Evolutionary conservation across 2,113 vertebrate species (phyloP), one percentile per base, ranked within the genome.

Genomic region (Edolisoma coerulescens): DNA sequence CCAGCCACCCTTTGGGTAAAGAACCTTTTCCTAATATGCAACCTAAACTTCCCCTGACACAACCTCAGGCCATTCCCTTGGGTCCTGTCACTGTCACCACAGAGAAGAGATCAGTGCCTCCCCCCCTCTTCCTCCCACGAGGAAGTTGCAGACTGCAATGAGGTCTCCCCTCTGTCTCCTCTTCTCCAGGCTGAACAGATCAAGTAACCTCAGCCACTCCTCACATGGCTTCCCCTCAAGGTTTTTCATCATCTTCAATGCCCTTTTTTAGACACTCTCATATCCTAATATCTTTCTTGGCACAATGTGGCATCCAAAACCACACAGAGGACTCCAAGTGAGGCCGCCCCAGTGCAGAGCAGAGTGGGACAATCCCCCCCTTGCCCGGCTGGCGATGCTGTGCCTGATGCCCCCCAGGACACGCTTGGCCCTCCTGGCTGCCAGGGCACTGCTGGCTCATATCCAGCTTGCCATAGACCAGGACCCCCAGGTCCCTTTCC

Each of bases 331-430:
- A n/a, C 30, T 35, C 0, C 0, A 32, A 6, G 11, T 14, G 35
- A 84, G 27, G 30, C 18, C 0, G 0, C n/a, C 3, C 7, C 32
- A 42, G 21, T 1, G 6, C 26, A 63, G 12, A 56, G 21, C 21
- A 54, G 26, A 54, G 21, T 0, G 0, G 24, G 16, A 76, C 47
- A 61, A 42, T 76, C n/a, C 24, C 35, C 35, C 26, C n/a, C 30
- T 42, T 14, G 9, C 27, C 47, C 0, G 0, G 45, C 39, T 60
- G n/a, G n/a, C 0, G 0, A 41, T 22, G 54, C 47, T 45, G n/a
- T 6, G n/a, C 14, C 41, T 42, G n/a, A 54, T 54, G 61, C 5
- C 1, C 20, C n/a, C 7, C 7, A 35, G 54, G 45, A 47, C n/a
- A 49, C 0, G 0, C 0, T 2, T 47, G 14, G 24, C 11, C n/a